Base-by-base conservation (phyloP, 2,113 vertebrate species). In the Aegithalos caudatus region DNA sequence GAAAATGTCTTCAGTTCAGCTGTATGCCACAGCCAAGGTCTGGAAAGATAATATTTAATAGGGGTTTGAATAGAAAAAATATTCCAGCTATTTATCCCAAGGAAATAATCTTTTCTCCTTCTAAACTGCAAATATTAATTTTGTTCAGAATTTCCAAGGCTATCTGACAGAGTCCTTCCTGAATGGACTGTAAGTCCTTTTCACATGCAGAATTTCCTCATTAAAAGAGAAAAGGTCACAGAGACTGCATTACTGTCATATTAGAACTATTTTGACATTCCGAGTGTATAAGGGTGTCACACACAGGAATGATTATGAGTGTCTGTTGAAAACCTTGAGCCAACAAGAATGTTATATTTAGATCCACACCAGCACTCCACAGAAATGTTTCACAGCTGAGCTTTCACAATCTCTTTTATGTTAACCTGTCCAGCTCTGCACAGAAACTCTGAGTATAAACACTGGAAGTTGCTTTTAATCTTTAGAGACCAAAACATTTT, bases 141-240 rank as follows among this genome's bases (percentile, higher is more conserved):
- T 76, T 78, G 48, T 47, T 88, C 69, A 47, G 44, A 67, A 56
- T 94, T 94, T 88, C 48, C 11, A 13, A 47, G 48, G 54, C 45
- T 88, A 3, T 51, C 38, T 86, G 40, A 35, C 38, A 83, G 50
- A 58, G 51, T 64, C 60, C 17, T 71, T 86, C 48, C 45, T 51
- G 60, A 81, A 50, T 2, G 2, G 18, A 24, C 25, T 25, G 0
- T 14, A 42, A 60, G 54, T 47, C 37, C 60, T 48, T 76, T 91
- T 65, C 48, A 53, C 28, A 79, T 19, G 33, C 7, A 64, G 61
- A 69, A 81, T 65, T 60, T 83, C 44, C 93, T 92, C 65, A 92
- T 84, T 92, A 85, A 60, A 81, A 79, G 40, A 92, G 56, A 94
- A 95, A 97, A 96, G 94, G 92, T 92, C 91, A 94, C 61, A 79